A percentile compares a stretch with the other conserved stretches of the same genome.
Conservation (phyloP, 2,113 vertebrate genomes). For the Ancistrus triradiatus region DNA sequence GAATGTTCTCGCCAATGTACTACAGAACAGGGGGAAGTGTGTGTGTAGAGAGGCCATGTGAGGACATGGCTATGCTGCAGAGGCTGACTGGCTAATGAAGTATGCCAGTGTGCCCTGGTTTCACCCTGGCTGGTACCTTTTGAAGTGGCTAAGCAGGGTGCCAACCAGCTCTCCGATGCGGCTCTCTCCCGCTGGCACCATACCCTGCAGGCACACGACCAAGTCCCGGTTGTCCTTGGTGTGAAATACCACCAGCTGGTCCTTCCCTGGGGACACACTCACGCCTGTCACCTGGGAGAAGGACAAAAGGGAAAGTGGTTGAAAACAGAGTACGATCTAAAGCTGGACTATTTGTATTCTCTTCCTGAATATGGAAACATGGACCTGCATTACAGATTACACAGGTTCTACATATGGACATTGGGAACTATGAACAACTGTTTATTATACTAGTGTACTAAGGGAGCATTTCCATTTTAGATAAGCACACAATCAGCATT, state of each 20-base stretch:
- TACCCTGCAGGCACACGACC: conserved; percentile 86
- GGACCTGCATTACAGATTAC: conserved; percentile 16
- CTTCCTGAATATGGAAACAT: background rate
- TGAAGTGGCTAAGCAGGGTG: conserved; percentile 89
- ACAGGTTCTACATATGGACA: background rate
- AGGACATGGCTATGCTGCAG: background rate
- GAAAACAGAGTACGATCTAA: conserved; percentile 27
- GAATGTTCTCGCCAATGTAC: background rate
- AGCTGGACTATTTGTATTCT: background rate
- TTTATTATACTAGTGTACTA: no score
- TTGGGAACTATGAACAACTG: background rate
- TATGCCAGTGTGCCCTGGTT: background rate
- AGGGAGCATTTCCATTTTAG: no score
- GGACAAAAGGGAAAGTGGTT: conserved; percentile 17
- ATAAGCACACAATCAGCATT: no score
- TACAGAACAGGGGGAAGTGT: background rate
- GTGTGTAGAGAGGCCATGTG: background rate
- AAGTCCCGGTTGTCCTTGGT: conserved; percentile 94
- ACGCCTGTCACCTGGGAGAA: conserved; percentile 81
- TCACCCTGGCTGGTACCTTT: conserved; percentile 71
- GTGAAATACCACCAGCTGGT: conserved; percentile 96
- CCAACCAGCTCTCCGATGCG: conserved; percentile 94
- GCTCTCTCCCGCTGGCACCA: conserved; percentile 79
- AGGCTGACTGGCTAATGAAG: background rate
- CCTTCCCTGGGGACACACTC: conserved; percentile 93